Evolutionary conservation across 2,888 invertebrate species (phyloP), one percentile per base, ranked within the genome.

Genomic region (Pristionchus entomophagus): DNA sequence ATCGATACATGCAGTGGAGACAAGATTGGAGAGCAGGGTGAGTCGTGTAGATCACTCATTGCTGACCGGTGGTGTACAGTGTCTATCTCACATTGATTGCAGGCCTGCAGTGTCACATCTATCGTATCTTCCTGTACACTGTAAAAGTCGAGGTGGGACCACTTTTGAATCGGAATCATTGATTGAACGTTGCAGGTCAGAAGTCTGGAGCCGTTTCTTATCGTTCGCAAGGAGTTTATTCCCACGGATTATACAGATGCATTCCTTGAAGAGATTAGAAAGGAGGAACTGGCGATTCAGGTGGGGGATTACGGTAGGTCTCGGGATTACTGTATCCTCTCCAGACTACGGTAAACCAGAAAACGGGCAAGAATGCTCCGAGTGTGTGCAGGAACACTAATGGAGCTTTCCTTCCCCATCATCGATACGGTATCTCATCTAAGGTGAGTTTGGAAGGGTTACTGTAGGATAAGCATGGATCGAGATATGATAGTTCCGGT

Each of bases 261-360:
- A 4, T 86, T 86, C 73, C 62, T 87, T 22, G 32, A 84, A n/a
- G 84, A 81, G 26, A 49, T 77, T 49, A 84, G 8, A 32, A 86
- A 14, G 14, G 49, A 62, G 77, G 49, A 65, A 29, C 51, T 38
- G 5, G 3, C 22, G 5, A 35, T 78, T 26, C 29, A 78, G 35
- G 82, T 38, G 6, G 22, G n/a, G 19, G 38, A 80, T 45, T 17
- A 80, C 19, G n/a, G 35, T 45, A 59, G 29, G 5, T 1, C 29
- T n/a, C n/a, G n/a, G n/a, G n/a, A n/a, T n/a, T n/a, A n/a, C n/a
- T 26, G 69, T 2, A 22, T 22, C n/a, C n/a, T n/a, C 17, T 41
- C 14, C 32, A 65, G 49, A 51, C n/a, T 41, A 53, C 51, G 41
- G 45, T 19, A 84, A 45, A 19, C 19, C 32, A 80, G 35, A n/a